Percentiles rank a stretch among this genome's conserved stretches.
These are phyloP conservation scores for Epinotia nisella DNA, from an alignment of 2,888 invertebrate species.

Conservation along the genomic window DNA sequence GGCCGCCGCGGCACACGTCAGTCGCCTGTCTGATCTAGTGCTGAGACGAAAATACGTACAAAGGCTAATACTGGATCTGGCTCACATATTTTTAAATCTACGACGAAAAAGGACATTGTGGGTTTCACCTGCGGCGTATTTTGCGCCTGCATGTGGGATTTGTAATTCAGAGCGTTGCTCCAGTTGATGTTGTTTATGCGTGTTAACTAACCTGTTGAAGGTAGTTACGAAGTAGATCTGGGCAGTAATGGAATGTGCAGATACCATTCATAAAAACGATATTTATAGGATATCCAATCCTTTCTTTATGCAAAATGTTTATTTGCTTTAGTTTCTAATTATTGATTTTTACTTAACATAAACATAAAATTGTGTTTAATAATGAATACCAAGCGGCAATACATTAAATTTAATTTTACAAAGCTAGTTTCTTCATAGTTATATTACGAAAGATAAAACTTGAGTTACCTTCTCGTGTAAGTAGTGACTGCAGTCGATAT, in stretches of 20 bases:
- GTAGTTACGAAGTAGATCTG: slow-evolving; percentile 23
- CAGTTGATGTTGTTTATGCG: slow-evolving; percentile 45
- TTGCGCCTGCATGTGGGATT: slow-evolving; percentile 34
- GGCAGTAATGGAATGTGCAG: not conserved
- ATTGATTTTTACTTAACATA: not conserved
- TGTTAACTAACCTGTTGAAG: slow-evolving; percentile 43
- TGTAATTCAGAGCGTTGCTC: slow-evolving; percentile 44
- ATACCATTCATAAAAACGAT: not conserved
- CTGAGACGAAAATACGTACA: slow-evolving; percentile 38
- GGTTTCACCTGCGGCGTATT: slow-evolving; percentile 44
- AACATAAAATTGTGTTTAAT: not conserved
- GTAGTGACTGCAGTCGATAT: slow-evolving; percentile 45
- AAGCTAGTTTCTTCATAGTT: not conserved
- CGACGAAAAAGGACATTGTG: slow-evolving; percentile 41
- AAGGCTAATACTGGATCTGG: slow-evolving; percentile 36
- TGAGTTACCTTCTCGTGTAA: not conserved
- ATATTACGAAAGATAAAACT: not conserved
- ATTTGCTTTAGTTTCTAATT: not conserved
- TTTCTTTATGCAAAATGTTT: not conserved
- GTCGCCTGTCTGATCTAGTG: slow-evolving; percentile 33
- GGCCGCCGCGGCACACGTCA: slow-evolving; percentile 28
- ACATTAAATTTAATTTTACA: not conserved
- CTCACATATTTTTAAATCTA: slow-evolving; percentile 42
- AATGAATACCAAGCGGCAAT: not conserved
- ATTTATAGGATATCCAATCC: not conserved